Evolutionary conservation across 2,888 invertebrate species (phyloP).

Genomic region (Hydraecia micacea): DNA sequence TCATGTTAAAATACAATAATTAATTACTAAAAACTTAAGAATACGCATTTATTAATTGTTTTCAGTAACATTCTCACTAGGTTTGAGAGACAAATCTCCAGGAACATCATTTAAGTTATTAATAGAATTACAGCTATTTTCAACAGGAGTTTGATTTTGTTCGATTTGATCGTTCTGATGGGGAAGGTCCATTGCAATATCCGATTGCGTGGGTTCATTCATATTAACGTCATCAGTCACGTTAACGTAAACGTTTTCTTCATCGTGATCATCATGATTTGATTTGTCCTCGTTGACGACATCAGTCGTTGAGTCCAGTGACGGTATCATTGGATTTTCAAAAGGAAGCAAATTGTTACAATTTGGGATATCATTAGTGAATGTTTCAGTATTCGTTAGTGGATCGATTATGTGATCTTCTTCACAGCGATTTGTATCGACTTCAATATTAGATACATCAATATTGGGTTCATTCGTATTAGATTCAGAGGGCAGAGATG

Average conservation of each 20-base stretch:
- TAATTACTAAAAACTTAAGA: conserved; percentile 31
- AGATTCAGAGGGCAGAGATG: conserved; percentile 66
- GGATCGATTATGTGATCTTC: conserved; percentile 70
- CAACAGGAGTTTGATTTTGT: conserved; percentile 24
- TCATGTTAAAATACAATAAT: conserved; percentile 23
- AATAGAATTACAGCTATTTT: conserved; percentile 28
- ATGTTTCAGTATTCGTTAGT: conserved; percentile 62
- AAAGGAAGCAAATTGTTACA: conserved; percentile 25
- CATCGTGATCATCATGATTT: conserved; percentile 61
- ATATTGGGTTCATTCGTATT: conserved; percentile 9
- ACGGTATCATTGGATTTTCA: conserved; percentile 36
- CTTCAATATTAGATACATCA: conserved; percentile 57
- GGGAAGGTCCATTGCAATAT: conserved; percentile 37
- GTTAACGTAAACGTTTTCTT: conserved; percentile 72
- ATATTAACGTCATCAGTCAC: conserved; percentile 66
- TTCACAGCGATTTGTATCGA: conserved; percentile 57
- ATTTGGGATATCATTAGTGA: conserved; percentile 50
- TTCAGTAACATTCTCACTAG: conserved; percentile 38
- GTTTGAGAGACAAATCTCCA: conserved; percentile 33
- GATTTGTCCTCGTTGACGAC: conserved; percentile 35
- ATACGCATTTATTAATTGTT: conserved; percentile 30
- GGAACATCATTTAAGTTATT: conserved; percentile 40
- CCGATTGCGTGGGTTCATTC: conserved; percentile 45
- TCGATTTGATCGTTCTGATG: conserved; percentile 29
- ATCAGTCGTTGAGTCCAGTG: conserved; percentile 31